Percentiles rank a stretch among this genome's conserved stretches.
Conservation (phyloP, 2,797 vertebrate genomes). For the Smutsia temminckii region DNA sequence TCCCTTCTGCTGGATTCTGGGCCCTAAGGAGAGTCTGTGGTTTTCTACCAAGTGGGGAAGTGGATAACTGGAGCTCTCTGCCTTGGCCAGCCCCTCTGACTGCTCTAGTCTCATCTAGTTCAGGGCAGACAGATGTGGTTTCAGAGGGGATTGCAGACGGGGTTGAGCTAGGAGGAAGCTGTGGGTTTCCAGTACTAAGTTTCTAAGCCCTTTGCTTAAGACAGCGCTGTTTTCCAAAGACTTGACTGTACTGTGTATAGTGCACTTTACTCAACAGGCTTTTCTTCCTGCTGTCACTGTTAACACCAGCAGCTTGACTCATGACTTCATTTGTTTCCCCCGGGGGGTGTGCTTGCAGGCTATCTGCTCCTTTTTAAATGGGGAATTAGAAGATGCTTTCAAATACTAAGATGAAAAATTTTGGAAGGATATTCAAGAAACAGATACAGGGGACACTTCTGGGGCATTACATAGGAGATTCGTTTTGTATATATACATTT, state of each 20-base stretch:
- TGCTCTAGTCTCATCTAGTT: not conserved
- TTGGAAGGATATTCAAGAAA: not conserved
- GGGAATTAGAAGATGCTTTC: not conserved
- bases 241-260: not conserved
- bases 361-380: constrained; percentile 7
- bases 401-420: not conserved
- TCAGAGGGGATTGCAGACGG: not conserved
- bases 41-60: not conserved
- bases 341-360: not conserved
- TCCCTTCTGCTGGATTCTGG: not conserved
- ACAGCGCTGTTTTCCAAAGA: not conserved
- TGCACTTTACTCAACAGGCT: not conserved
- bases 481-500: not conserved
- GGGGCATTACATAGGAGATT: not conserved
- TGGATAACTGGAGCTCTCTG: not conserved
- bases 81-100: not conserved
- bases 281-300: not conserved
- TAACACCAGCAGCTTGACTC: not conserved
- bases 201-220: constrained; percentile 4
- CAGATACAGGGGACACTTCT: not conserved
- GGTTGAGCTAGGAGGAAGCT: not conserved
- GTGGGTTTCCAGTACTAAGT: constrained; percentile 9
- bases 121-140: not conserved
- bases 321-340: not conserved
- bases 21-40: not conserved